Conservation (phyloP, 2,797 vertebrate genomes). For the Sphaeramia orbicularis region DNA sequence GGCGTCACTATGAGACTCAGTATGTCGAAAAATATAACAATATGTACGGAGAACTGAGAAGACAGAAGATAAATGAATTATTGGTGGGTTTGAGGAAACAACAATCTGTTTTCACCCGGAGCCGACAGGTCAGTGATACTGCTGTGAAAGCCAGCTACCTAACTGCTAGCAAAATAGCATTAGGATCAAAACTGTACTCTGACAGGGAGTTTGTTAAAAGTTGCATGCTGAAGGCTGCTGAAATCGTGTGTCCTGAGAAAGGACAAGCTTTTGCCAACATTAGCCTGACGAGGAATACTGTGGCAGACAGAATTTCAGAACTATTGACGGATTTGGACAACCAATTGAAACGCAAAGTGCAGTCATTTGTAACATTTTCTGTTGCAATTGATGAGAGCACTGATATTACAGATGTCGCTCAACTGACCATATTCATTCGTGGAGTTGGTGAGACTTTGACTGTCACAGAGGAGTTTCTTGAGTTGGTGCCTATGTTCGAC, state of each 20-base stretch:
- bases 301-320: neutral
- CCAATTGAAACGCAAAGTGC: conserved; percentile 60
- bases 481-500: neutral
- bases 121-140: too few species aligned
- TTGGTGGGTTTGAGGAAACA: too few species aligned
- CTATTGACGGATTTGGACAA: conserved; percentile 4
- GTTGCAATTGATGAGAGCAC: conserved; percentile 30
- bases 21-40: neutral
- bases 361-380: conserved; percentile 58
- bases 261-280: conserved; percentile 15
- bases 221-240: conserved; percentile 34
- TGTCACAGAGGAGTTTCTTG: neutral
- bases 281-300: neutral
- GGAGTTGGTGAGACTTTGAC: neutral
- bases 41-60: too few species aligned
- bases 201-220: conserved; percentile 16
- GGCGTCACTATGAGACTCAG: neutral
- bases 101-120: too few species aligned
- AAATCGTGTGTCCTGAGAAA: conserved; percentile 30
- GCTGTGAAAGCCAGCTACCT: too few species aligned
- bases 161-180: too few species aligned
- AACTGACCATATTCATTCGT: neutral
- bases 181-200: neutral
- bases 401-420: neutral
- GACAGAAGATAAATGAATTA: too few species aligned